A percentile compares a stretch with the other conserved stretches of the same genome.
These are phyloP conservation scores for Dasyurus viverrinus DNA, from an alignment of 2,113 vertebrate genomes.

Conservation along the genomic window DNA sequence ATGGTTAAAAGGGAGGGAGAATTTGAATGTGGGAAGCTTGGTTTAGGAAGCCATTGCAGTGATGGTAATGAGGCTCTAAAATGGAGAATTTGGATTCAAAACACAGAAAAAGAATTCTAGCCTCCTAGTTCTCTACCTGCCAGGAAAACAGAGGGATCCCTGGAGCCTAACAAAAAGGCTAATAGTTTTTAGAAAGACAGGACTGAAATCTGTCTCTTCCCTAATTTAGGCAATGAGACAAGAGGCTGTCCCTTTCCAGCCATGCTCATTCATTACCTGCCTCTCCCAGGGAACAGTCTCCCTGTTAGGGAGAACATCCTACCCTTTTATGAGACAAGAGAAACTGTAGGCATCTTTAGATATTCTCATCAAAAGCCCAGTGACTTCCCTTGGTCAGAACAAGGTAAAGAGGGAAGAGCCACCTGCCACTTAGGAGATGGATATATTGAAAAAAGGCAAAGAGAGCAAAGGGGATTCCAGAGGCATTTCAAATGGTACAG, in stretches of 20 bases:
- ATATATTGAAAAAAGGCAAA: neutral
- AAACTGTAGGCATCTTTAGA: neutral
- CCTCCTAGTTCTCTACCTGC: neutral
- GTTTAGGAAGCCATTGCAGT: neutral
- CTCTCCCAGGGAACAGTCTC: neutral
- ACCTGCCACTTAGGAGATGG: neutral
- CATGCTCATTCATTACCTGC: neutral
- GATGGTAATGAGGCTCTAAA: neutral
- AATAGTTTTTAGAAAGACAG: neutral
- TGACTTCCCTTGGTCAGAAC: neutral
- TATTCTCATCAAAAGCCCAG: neutral
- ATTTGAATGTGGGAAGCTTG: neutral
- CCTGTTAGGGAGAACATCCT: neutral
- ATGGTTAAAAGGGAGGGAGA: neutral
- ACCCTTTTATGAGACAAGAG: neutral
- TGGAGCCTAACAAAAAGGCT: neutral
- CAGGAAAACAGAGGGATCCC: neutral
- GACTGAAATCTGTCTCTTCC: neutral
- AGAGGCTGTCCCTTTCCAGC: neutral
- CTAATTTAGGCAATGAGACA: neutral
- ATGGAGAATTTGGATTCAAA: neutral
- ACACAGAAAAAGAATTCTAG: neutral
- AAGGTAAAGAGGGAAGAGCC: neutral
- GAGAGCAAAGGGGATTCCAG: neutral
- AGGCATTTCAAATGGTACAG: neutral